Base-by-base conservation (phyloP, 2,113 vertebrate genomes). In the Struthio camelus region DNA sequence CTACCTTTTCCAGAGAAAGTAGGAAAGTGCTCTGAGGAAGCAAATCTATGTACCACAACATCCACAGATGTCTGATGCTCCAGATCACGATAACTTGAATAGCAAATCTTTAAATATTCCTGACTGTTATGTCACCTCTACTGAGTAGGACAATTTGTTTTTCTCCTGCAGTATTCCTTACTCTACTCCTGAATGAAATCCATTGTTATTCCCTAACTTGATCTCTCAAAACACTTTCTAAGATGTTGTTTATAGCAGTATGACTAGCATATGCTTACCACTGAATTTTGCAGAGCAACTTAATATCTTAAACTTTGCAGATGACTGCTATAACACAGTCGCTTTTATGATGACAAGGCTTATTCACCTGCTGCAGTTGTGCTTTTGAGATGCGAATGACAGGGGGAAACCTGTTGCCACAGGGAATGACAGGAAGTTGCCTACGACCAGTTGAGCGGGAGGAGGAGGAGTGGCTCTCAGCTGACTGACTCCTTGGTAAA, bases 301-400 rank as follows among this genome's bases (percentile, higher is more conserved):
- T 44, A 59, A 80, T 71, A 95, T 2, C 34, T 42, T 40, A 30
- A 65, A 80, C 90, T 80, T 89, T 48, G 65, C 51, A 84, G 90
- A 76, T 15, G 81, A 89, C 86, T 92, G 90, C 90, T 66, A 54
- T 28, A 32, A 5, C 3, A 77, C 89, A 95, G 92, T 73, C 88
- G 67, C 59, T 94, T 73, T 64, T 22, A 87, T 36, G 89, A 95
- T 94, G 83, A 97, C 64, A 79, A 92, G 78, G 95, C 92, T 92
- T 97, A 98, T 98, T 99, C 99, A 99, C 99, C 99, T 99, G 99
- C 98, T 99, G 98, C n/a, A 98, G 98, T 96, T 99, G 99, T 89
- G 99, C 99, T 65, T 99, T 99, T 94, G 98, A 99, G 98, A 99
- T 99, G 97, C 98, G 98, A 97, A 99, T 99, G 98, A 99, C 98